Conservation (phyloP, 2,888 invertebrate genomes). For the Melipona beecheii region DNA sequence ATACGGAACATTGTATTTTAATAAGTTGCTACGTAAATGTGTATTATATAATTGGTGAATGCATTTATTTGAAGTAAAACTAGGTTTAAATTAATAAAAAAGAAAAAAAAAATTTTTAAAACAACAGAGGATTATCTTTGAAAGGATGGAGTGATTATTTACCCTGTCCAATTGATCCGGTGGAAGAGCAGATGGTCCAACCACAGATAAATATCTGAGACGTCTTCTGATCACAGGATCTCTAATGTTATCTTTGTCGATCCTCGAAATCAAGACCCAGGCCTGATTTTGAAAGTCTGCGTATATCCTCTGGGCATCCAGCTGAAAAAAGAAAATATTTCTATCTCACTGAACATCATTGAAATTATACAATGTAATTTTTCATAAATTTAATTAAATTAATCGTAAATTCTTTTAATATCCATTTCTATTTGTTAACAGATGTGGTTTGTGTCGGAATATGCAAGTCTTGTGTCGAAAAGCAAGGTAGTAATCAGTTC, state of each 20-base stretch:
- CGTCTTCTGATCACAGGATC: constrained; percentile 90
- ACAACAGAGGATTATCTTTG: too few species aligned
- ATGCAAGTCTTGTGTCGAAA: neutral
- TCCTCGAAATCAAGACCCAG: constrained; percentile 90
- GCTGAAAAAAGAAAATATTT: constrained; percentile 85
- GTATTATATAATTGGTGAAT: neutral
- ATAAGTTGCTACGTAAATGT: neutral
- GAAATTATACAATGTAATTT: too few species aligned
- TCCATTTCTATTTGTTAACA: neutral
- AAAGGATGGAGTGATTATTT: constrained; percentile 68
- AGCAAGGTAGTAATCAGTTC: constrained; percentile 12
- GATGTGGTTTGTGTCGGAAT: neutral
- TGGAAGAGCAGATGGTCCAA: constrained; percentile 93
- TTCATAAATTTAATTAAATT: neutral
- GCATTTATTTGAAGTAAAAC: neutral
- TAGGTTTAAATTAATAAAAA: neutral
- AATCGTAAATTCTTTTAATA: neutral
- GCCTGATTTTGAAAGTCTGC: constrained; percentile 93
- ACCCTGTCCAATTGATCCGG: constrained; percentile 94
- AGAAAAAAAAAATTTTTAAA: neutral
- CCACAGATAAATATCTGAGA: constrained; percentile 90
- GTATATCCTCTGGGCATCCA: constrained; percentile 92
- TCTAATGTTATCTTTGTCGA: constrained; percentile 88
- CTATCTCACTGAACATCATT: neutral
- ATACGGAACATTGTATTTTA: neutral